Evolutionary conservation across 2,113 vertebrate species (phyloP).

Genomic region (Montifringilla adamsi): DNA sequence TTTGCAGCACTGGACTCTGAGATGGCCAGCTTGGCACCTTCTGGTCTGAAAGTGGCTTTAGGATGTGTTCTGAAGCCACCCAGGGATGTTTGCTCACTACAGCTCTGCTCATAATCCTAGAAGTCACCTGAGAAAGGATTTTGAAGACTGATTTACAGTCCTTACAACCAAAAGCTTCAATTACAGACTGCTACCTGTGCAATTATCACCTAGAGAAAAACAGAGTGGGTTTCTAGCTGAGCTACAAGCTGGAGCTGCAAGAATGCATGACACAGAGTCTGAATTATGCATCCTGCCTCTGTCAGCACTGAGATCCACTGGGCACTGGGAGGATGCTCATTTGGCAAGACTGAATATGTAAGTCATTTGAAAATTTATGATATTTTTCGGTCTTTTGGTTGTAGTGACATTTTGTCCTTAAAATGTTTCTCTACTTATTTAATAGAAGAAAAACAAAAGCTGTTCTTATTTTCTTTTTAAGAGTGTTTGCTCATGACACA

Average conservation of each 20-base stretch:
- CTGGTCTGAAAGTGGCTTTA: background rate
- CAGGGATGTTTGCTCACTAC: background rate
- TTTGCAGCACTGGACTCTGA: background rate
- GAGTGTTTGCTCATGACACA: background rate
- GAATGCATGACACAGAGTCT: background rate
- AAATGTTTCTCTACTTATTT: background rate
- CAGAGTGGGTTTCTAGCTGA: background rate
- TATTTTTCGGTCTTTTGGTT: background rate
- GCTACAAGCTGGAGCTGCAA: background rate
- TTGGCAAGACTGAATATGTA: background rate
- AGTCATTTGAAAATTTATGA: background rate
- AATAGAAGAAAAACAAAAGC: background rate
- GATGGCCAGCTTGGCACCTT: background rate
- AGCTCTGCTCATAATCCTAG: background rate
- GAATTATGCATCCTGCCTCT: background rate
- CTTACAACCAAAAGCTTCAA: background rate
- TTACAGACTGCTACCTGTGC: background rate
- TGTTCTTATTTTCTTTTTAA: background rate
- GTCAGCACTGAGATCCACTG: background rate
- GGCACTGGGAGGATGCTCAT: background rate
- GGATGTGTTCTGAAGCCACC: background rate
- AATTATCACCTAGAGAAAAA: background rate
- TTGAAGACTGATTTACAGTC: background rate
- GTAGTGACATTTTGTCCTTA: background rate
- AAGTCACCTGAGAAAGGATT: background rate